A percentile compares a stretch with the other conserved stretches of the same genome.
phyloP scores from a whole-genome alignment of 2,888 invertebrate species.

The Oconnorella tubifera region DNA sequence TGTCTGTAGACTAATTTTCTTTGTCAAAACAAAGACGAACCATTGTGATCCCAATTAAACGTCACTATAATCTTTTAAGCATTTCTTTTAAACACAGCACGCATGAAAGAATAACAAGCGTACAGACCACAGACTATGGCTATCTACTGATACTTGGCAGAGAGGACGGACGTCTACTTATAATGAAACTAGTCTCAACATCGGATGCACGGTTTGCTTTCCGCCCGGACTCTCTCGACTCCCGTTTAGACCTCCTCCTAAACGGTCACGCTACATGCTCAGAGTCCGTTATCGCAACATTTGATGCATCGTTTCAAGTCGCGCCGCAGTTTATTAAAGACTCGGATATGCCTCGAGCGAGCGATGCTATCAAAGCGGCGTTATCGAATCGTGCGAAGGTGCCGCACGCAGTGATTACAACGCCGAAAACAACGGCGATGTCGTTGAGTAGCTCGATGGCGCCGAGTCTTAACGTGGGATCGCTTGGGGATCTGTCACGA shows the following conservation, averaged over 20 bases:
- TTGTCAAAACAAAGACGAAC: too few relatives aligned
- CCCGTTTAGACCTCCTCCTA: slow-evolving; percentile 26
- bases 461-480: neutral
- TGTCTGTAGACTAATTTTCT: too few relatives aligned
- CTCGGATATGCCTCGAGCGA: slow-evolving; percentile 25
- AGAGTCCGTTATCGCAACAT: slow-evolving; percentile 9
- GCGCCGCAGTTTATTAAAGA: slow-evolving; percentile 17
- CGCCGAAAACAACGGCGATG: neutral
- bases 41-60: too few relatives aligned
- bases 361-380: slow-evolving; percentile 21
- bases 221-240: slow-evolving; percentile 14
- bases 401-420: slow-evolving; percentile 27
- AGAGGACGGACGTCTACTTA: slow-evolving; percentile 36
- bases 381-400: slow-evolving; percentile 25
- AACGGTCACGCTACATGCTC: slow-evolving; percentile 16
- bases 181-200: slow-evolving; percentile 27
- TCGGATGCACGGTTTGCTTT: neutral
- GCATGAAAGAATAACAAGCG: slow-evolving; percentile 30
- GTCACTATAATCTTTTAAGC: too few relatives aligned
- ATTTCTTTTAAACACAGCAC: too few relatives aligned
- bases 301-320: slow-evolving; percentile 24
- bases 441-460: neutral
- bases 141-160: slow-evolving; percentile 34
- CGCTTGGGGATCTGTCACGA: slow-evolving; percentile 2
- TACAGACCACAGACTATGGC: slow-evolving; percentile 29